Percentiles rank a stretch among this genome's conserved stretches.
Conservation (phyloP, 1,140 invertebrate species). For the Bemisia tabaci region DNA sequence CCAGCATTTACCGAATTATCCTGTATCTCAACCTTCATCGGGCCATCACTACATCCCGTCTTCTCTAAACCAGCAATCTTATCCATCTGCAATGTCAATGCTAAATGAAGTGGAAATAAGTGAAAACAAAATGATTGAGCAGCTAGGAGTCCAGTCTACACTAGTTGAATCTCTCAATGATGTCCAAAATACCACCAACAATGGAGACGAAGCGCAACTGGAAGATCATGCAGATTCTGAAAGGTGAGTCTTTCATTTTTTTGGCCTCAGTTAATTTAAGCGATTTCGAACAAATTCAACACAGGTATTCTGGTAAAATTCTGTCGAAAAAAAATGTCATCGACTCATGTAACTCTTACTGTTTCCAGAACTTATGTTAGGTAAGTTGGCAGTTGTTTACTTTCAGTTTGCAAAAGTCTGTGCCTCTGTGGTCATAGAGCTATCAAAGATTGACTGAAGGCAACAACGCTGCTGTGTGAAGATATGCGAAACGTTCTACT, state of each 20-base stretch:
- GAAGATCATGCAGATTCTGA: neutral
- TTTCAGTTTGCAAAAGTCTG: too few relatives aligned
- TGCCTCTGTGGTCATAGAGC: too few relatives aligned
- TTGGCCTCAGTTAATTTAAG: too few relatives aligned
- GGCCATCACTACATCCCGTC: neutral
- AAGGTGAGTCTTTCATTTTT: neutral
- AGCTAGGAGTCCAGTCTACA: neutral
- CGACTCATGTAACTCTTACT: too few relatives aligned
- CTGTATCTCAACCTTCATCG: neutral
- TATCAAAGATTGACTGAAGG: too few relatives aligned
- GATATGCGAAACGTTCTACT: too few relatives aligned
- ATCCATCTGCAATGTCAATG: neutral
- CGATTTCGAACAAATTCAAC: too few relatives aligned
- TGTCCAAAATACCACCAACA: neutral
- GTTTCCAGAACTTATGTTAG: too few relatives aligned
- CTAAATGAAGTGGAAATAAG: neutral
- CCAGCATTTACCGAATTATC: neutral
- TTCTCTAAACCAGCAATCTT: neutral
- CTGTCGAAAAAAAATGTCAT: too few relatives aligned
- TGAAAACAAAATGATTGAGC: neutral
- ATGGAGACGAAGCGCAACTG: neutral
- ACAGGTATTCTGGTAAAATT: too few relatives aligned
- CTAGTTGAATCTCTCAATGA: neutral
- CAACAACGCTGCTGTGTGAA: too few relatives aligned
- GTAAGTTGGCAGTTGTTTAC: too few relatives aligned